Evolutionary conservation across 2,888 invertebrate genomes (phyloP).

Genomic region (Tipula helvola): DNA sequence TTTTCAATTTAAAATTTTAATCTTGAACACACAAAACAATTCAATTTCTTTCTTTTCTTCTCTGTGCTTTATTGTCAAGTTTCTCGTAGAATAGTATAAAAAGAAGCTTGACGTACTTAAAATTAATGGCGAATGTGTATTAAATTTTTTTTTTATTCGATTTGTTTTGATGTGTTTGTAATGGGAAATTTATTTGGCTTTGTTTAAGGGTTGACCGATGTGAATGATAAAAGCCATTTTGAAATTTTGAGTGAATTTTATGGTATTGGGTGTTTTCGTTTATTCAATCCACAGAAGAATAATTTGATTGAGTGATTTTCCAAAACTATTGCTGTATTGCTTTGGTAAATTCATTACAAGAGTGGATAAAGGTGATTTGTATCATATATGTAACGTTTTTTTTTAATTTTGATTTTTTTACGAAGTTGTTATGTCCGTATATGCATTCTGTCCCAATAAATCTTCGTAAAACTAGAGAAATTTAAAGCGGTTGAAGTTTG

Average conservation of each 20-base stretch:
- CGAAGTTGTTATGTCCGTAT: too few species aligned
- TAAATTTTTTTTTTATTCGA: neutral
- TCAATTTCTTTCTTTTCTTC: neutral
- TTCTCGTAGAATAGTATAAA: neutral
- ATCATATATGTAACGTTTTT: too few species aligned
- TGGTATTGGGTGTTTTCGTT: too few species aligned
- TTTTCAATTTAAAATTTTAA: neutral
- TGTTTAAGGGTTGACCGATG: neutral
- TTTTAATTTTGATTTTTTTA: too few species aligned
- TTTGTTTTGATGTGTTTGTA: neutral
- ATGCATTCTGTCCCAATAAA: too few species aligned
- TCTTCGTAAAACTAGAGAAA: too few species aligned
- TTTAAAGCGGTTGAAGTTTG: too few species aligned
- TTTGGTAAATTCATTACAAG: too few species aligned
- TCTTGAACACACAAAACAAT: neutral
- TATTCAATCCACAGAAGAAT: too few species aligned
- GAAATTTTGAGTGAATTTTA: neutral
- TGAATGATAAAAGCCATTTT: neutral
- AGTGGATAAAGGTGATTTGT: too few species aligned
- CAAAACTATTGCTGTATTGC: too few species aligned
- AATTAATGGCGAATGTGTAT: neutral
- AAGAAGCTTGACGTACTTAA: conserved; percentile 4
- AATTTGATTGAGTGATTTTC: too few species aligned
- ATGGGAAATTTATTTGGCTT: neutral
- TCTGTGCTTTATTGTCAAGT: neutral